Conservation (phyloP, 2,113 vertebrate species). For the Pygoscelis antarcticus region DNA sequence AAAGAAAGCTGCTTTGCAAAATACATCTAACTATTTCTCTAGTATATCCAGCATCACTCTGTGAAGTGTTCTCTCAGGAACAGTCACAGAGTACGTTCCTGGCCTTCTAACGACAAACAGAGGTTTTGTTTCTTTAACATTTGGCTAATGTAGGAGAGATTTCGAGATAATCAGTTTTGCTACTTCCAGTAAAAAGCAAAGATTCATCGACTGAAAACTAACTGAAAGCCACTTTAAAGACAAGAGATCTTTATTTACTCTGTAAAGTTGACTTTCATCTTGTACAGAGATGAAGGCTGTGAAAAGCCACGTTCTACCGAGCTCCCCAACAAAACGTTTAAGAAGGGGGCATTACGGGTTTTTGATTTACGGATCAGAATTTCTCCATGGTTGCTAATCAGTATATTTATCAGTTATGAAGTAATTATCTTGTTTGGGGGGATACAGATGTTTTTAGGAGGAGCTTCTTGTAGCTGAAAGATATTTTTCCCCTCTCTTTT, state of each 20-base stretch:
- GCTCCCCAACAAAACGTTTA: neutral
- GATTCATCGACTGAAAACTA: neutral
- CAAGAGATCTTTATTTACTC: neutral
- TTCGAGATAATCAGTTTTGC: neutral
- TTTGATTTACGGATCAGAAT: neutral
- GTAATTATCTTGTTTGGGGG: neutral
- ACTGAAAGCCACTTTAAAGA: neutral
- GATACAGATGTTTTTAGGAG: neutral
- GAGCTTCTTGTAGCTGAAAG: neutral
- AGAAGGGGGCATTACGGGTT: neutral
- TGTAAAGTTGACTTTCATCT: neutral
- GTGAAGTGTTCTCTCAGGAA: neutral
- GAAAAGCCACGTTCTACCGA: neutral
- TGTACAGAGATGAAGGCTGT: neutral
- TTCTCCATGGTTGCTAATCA: neutral
- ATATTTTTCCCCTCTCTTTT: neutral
- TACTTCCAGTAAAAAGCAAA: conserved; percentile 10
- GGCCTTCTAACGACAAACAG: conserved; percentile 1
- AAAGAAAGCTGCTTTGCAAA: neutral
- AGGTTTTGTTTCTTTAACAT: conserved; percentile 2
- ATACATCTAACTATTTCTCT: neutral
- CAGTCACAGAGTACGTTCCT: neutral
- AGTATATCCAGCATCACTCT: neutral
- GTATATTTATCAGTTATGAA: neutral
- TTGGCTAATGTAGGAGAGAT: neutral